These are phyloP conservation scores for Holcopasites calliopsidis DNA, from an alignment of 1,140 invertebrate genomes.

Conservation along the genomic window DNA sequence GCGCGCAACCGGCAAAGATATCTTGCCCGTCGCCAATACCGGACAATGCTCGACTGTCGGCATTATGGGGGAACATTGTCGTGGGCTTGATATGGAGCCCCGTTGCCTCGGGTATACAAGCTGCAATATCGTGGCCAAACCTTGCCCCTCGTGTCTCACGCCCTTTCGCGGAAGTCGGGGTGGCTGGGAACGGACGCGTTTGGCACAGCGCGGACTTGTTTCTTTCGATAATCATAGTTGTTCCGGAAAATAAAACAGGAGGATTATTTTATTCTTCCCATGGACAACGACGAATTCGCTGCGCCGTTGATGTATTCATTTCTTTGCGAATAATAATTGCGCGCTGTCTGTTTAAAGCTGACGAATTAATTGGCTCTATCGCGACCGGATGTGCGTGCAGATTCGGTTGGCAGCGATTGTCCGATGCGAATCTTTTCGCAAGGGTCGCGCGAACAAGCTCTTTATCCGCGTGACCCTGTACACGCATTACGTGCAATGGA, in stretches of 20 bases:
- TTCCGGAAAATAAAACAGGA: too few species aligned
- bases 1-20: constrained; percentile 62
- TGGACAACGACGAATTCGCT: too few species aligned
- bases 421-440: constrained; percentile 42
- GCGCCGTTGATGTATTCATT: too few species aligned
- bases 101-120: constrained; percentile 69
- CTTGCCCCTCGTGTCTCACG: not conserved
- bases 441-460: constrained; percentile 50
- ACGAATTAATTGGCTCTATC: constrained; percentile 2
- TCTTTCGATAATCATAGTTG: too few species aligned
- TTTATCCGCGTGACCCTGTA: constrained; percentile 57
- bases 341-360: constrained; percentile 3
- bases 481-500: constrained; percentile 14
- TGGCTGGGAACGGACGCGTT: not conserved
- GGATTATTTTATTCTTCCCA: not conserved
- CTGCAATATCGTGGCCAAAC: constrained; percentile 60
- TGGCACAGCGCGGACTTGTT: not conserved
- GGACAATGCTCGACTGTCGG: constrained; percentile 66
- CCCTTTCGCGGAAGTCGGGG: not conserved
- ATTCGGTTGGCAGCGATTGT: not conserved
- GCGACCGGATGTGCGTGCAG: not conserved
- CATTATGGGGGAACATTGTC: constrained; percentile 68
- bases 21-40: constrained; percentile 53
- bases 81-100: constrained; percentile 62
- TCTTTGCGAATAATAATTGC: too few species aligned